Percentiles rank a stretch among this genome's conserved stretches.
phyloP scores from a whole-genome alignment of 2,113 vertebrate genomes.

The Rhabdomys dilectus region DNA sequence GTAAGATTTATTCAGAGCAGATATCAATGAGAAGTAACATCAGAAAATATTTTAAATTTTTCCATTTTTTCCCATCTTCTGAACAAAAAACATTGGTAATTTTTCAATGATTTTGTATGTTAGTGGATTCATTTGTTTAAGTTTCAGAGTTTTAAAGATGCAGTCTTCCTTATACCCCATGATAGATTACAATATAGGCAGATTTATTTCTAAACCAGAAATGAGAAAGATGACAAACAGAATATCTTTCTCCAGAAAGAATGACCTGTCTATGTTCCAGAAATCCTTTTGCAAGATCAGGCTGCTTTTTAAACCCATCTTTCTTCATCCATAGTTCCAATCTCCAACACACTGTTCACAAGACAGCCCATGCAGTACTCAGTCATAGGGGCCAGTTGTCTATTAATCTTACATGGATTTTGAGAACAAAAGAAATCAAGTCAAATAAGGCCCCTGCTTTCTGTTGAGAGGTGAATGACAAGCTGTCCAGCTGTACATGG shows the following conservation, averaged over 20 bases:
- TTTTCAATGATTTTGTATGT: not conserved
- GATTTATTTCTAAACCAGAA: not conserved
- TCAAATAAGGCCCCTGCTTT: not conserved
- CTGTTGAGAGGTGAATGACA: rapidly evolving
- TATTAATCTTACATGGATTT: rapidly evolving
- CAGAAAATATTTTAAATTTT: not conserved
- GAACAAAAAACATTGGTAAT: not conserved
- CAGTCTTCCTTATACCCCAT: not conserved
- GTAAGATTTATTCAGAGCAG: not conserved
- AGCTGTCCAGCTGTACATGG: not conserved
- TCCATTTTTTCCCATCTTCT: not conserved
- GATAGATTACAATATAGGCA: not conserved
- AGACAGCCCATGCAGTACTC: not conserved
- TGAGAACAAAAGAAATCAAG: not conserved
- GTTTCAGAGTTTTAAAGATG: not conserved
- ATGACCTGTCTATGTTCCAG: not conserved
- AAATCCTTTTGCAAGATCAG: rapidly evolving
- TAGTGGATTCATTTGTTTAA: not conserved
- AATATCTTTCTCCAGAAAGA: not conserved
- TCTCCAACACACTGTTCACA: rapidly evolving
- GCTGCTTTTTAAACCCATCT: not conserved
- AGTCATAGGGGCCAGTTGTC: rapidly evolving
- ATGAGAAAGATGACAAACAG: not conserved
- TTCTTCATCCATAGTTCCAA: not conserved
- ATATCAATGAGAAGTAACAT: not conserved